Percentiles rank a stretch among this genome's conserved stretches.
Evolutionary conservation across 2,797 vertebrate genomes (phyloP).

Genomic region (Myotis vivesi): DNA sequence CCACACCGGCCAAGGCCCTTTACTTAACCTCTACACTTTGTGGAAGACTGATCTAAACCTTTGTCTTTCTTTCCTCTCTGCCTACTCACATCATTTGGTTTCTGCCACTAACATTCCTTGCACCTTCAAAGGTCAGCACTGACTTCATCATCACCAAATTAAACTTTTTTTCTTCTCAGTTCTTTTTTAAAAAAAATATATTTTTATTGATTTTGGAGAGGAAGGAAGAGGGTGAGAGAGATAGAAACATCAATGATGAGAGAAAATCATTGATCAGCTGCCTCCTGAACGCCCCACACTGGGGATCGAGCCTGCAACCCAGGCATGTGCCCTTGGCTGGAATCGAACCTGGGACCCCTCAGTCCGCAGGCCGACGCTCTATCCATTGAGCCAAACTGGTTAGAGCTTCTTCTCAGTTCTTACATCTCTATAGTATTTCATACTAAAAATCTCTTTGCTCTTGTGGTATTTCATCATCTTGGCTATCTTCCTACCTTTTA

Average conservation of each 20-base stretch:
- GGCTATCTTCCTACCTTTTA: background rate
- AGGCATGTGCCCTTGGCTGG: too few species aligned
- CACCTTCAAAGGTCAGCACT: conserved; percentile 12
- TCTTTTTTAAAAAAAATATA: background rate
- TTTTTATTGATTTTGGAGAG: too few species aligned
- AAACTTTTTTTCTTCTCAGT: background rate
- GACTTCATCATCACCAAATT: background rate
- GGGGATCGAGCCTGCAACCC: too few species aligned
- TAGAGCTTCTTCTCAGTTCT: background rate
- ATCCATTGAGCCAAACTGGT: too few species aligned
- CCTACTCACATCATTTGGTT: conserved; percentile 19
- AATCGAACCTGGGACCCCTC: too few species aligned
- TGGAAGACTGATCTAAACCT: conserved; percentile 3
- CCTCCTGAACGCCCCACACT: too few species aligned
- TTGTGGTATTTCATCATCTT: background rate
- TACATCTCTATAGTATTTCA: background rate
- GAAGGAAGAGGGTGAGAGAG: too few species aligned
- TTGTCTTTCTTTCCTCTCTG: background rate
- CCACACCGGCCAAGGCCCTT: background rate
- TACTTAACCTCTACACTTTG: conserved; percentile 19
- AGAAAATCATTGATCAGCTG: too few species aligned
- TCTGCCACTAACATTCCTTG: background rate
- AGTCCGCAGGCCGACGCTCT: too few species aligned
- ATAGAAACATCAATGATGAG: too few species aligned
- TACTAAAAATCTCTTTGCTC: background rate